A percentile compares a stretch with the other conserved stretches of the same genome.
Conservation (phyloP, 2,113 vertebrate species). For the Trogon surrucura region DNA sequence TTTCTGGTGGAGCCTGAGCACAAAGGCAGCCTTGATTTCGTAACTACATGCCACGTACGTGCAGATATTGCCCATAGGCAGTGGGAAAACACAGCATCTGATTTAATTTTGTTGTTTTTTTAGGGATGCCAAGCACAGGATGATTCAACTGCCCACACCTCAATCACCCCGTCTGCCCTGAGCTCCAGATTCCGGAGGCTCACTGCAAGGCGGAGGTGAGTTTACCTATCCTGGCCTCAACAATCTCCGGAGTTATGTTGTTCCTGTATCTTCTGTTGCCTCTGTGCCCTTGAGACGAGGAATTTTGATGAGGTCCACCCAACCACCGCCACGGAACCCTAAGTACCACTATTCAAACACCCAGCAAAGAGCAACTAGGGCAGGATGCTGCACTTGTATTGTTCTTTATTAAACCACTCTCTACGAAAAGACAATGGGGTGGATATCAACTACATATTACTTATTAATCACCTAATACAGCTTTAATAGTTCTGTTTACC, state of each 20-base stretch:
- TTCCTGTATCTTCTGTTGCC: neutral
- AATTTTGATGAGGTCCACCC: neutral
- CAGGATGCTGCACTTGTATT: neutral
- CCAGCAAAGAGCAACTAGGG: slow-evolving; percentile 49
- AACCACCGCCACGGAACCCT: neutral
- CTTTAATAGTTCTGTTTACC: slow-evolving; percentile 59
- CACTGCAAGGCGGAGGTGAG: neutral
- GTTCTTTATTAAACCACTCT: neutral
- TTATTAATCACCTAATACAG: slow-evolving; percentile 63
- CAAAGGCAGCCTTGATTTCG: neutral
- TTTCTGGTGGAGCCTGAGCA: neutral
- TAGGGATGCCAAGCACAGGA: neutral
- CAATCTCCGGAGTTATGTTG: too few relatives aligned
- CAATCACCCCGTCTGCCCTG: accelerated
- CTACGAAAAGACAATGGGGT: neutral
- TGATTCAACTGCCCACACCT: neutral
- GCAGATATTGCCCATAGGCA: neutral
- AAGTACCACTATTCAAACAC: slow-evolving; percentile 5
- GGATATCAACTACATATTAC: slow-evolving; percentile 50
- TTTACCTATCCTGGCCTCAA: neutral
- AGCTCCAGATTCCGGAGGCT: neutral
- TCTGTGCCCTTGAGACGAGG: neutral
- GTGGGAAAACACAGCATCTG: neutral
- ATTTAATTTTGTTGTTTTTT: too few relatives aligned
- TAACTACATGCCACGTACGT: accelerated